Percentiles rank a stretch among this genome's conserved stretches.
Evolutionary conservation across 2,888 invertebrate species (phyloP).

Genomic region (Patella depressa): DNA sequence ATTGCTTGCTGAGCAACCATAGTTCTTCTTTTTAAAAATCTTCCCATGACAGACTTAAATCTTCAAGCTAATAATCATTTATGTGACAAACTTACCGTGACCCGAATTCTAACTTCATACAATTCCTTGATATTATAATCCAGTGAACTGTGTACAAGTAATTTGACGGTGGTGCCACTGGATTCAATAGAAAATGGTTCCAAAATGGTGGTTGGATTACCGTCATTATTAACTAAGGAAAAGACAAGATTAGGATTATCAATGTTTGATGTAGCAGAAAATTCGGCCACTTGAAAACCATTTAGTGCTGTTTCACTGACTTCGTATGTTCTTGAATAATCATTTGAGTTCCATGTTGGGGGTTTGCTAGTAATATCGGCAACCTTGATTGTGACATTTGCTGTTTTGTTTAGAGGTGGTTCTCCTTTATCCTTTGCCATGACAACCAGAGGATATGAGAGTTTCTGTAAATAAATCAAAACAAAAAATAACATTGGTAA

Average conservation of each 20-base stretch:
- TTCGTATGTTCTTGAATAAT: conserved; percentile 77
- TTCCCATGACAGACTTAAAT: no score
- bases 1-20: no score
- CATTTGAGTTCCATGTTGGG: conserved; percentile 50
- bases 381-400: conserved; percentile 98
- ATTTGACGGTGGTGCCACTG: conserved; percentile 43
- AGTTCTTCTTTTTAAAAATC: no score
- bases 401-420: conserved; percentile 90
- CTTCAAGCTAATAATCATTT: no score
- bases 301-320: conserved; percentile 97
- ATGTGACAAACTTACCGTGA: conserved; percentile 47
- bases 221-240: conserved; percentile 45
- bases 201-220: conserved; percentile 39
- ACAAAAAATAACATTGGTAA: no score
- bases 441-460: conserved; percentile 81
- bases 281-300: conserved; percentile 77
- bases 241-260: conserved; percentile 39
- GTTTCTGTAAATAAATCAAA: conserved; percentile 10
- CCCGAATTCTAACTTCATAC: conserved; percentile 53
- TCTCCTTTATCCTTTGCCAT: conserved; percentile 98
- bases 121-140: conserved; percentile 55
- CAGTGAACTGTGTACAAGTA: conserved; percentile 50
- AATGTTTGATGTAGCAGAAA: conserved; percentile 54
- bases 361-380: conserved; percentile 74
- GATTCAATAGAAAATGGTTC: conserved; percentile 46